Conservation (phyloP, 2,888 invertebrate genomes). For the Stenoptilia bipunctidactyla region DNA sequence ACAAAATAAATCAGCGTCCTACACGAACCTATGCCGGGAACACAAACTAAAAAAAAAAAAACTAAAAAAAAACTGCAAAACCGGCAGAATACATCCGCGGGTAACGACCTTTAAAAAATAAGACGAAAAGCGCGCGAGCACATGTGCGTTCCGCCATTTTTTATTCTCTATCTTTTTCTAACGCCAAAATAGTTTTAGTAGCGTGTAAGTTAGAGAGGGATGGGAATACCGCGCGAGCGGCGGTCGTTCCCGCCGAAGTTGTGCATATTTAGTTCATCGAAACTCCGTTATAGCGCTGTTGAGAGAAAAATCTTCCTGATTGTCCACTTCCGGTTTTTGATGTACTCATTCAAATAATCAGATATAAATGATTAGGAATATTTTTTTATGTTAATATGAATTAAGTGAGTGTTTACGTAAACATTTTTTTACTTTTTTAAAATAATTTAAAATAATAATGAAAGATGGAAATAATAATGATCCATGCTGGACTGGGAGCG, state of each 20-base stretch:
- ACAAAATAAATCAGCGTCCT: slow-evolving; percentile 29
- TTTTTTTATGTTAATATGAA: no score
- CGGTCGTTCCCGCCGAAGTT: slow-evolving; percentile 41
- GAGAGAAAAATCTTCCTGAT: slow-evolving; percentile 64
- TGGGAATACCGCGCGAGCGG: slow-evolving; percentile 47
- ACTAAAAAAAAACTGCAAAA: slow-evolving; percentile 35
- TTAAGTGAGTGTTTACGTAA: no score
- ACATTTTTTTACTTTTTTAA: no score
- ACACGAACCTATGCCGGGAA: slow-evolving; percentile 54
- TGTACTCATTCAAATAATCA: no score
- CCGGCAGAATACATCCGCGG: slow-evolving; percentile 48
- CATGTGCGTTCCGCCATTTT: slow-evolving; percentile 66
- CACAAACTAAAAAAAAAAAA: slow-evolving; percentile 46
- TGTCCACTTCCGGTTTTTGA: slow-evolving; percentile 31
- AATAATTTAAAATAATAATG: no score
- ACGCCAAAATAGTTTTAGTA: slow-evolving; percentile 44
- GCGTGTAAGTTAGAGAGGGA: slow-evolving; percentile 33
- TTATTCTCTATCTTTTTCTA: slow-evolving; percentile 48
- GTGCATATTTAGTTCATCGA: slow-evolving; percentile 40
- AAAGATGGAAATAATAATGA: no score
- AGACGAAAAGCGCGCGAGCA: slow-evolving; percentile 62
- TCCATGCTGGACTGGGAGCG: no score
- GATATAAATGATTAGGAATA: no score
- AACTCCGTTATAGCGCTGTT: slow-evolving; percentile 45
- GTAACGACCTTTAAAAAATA: slow-evolving; percentile 65